Base-by-base conservation (phyloP, 2,797 vertebrate genomes). In the Vireo griseus region DNA sequence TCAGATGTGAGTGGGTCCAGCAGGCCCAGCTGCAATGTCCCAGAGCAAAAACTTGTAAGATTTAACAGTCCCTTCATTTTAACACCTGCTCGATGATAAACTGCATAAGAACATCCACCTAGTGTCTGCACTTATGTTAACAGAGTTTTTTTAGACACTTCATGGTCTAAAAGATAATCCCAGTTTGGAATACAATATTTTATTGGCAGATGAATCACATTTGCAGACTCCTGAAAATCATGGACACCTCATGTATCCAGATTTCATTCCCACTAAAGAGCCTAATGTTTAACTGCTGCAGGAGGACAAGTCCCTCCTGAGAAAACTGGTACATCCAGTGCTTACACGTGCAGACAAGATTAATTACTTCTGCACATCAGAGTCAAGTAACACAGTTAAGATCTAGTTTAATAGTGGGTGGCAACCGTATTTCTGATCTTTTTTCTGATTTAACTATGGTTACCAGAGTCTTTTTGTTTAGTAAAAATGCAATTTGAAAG, bases 301-400 rank as follows among this genome's bases (percentile, higher is more conserved):
- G n/a, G 15, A 94, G 21, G 10, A 3, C 3, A 61, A 79, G 16
- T 6, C 3, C 26, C 33, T 55, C n/a, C 29, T 16, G 47, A 73
- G 29, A 51, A 66, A 90, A 54, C 14, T 35, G 28, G 19, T 63
- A 11, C 4, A 65, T 28, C 15, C 57, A 39, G 22, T 7, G 3
- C 9, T 52, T 2, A 5, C 5, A 45, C 11, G 24, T 3, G 7
- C 17, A 44, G 1, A 1, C 17, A 47, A 31, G 14, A 37, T 42
- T 28, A 68, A 63, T 68, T 54, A 58, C 5, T 61, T 62, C 40
- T 69, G 24, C 47, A 9, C 4, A 4, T 55, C 55, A 54, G 24
- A 52, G 19, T 24, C n/a, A 51, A 42, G 26, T 39, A 50, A 47
- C 31, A 57, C 5, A 57, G 37, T 12, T 58, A 65, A 69, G 3